Percentiles rank a stretch among this genome's conserved stretches.
phyloP scores from a whole-genome alignment of 2,888 invertebrate species.

The Diachrysia chrysitis region DNA sequence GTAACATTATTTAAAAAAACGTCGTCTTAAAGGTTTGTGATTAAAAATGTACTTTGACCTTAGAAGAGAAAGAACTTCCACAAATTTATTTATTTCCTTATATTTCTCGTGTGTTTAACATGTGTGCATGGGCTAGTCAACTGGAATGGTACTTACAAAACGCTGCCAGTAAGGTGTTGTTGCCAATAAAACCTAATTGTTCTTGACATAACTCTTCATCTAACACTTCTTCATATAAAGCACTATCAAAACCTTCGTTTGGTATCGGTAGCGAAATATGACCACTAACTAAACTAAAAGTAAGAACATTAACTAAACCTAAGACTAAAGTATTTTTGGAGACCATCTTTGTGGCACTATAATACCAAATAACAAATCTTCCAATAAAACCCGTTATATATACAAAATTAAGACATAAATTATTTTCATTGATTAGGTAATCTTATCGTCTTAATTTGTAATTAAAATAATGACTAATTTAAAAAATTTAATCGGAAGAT shows the following conservation, averaged over 20 bases:
- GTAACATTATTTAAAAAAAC: no score
- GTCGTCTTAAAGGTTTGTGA: no score
- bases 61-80: no score
- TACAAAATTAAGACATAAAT: background rate
- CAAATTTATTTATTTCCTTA: no score
- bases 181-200: slow-evolving; percentile 66
- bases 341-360: slow-evolving; percentile 24
- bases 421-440: background rate
- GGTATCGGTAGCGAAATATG: slow-evolving; percentile 34
- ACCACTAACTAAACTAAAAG: slow-evolving; percentile 35
- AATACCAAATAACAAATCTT: background rate
- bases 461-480: background rate
- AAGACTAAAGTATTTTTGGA: slow-evolving; percentile 25
- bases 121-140: background rate
- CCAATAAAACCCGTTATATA: background rate
- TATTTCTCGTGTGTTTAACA: no score
- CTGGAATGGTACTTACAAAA: slow-evolving; percentile 69
- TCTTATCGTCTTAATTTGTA: background rate
- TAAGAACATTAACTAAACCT: slow-evolving; percentile 29
- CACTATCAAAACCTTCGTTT: slow-evolving; percentile 64
- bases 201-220: slow-evolving; percentile 69
- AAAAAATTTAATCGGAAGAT: background rate
- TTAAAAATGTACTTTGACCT: no score
- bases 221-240: slow-evolving; percentile 70
- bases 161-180: slow-evolving; percentile 49